These are phyloP conservation scores for Gerosis bhagava DNA, from an alignment of 2,888 invertebrate genomes.

Conservation along the genomic window DNA sequence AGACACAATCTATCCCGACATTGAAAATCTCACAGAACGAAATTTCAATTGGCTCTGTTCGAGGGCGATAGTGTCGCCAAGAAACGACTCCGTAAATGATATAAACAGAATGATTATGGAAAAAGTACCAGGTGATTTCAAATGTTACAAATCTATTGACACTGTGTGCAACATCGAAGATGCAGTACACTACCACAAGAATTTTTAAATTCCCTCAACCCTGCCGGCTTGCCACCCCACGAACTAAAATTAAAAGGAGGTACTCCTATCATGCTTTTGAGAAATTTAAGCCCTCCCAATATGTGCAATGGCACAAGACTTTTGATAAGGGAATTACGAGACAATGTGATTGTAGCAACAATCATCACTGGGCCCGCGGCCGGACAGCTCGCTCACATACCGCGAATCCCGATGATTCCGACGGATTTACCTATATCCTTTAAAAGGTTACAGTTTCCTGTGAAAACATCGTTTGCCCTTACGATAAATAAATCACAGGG, in stretches of 20 bases:
- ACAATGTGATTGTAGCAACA: slow-evolving; percentile 36
- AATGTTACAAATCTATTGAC: slow-evolving; percentile 36
- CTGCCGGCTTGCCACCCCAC: slow-evolving; percentile 35
- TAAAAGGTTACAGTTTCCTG: slow-evolving; percentile 33
- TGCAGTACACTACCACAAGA: slow-evolving; percentile 37
- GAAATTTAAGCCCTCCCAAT: slow-evolving; percentile 28
- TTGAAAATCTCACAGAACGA: slow-evolving; percentile 16
- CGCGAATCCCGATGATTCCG: slow-evolving; percentile 34
- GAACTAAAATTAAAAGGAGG: slow-evolving; percentile 31
- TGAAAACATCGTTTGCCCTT: slow-evolving; percentile 27
- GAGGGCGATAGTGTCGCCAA: slow-evolving; percentile 37
- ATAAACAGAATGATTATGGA: slow-evolving; percentile 35
- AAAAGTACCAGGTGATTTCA: slow-evolving; percentile 30
- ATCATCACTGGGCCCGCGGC: slow-evolving; percentile 35
- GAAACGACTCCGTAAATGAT: slow-evolving; percentile 37
- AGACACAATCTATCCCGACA: slow-evolving; percentile 6
- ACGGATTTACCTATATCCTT: slow-evolving; percentile 34
- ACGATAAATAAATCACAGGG: slow-evolving; percentile 26
- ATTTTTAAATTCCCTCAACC: slow-evolving; percentile 39
- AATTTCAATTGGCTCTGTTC: slow-evolving; percentile 36
- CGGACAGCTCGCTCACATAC: slow-evolving; percentile 36
- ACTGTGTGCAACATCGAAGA: slow-evolving; percentile 37
- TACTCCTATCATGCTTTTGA: slow-evolving; percentile 10
- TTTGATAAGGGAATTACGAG: slow-evolving; percentile 33
- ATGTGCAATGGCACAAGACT: slow-evolving; percentile 29